These are phyloP conservation scores for Bovichtus variegatus DNA, from an alignment of 2,797 vertebrate species.

Conservation along the genomic window DNA sequence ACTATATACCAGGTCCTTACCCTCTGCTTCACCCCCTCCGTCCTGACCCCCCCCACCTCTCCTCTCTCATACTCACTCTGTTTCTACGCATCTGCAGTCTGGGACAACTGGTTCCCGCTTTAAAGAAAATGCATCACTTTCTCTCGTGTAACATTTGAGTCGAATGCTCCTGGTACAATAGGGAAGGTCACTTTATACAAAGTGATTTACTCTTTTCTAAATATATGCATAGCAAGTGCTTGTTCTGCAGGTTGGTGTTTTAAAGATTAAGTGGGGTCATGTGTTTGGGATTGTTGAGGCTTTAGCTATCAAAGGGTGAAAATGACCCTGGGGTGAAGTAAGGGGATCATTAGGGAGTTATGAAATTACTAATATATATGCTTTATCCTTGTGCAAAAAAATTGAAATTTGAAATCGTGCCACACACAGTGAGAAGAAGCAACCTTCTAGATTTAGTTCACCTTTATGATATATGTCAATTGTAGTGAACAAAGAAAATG, in stretches of 20 bases:
- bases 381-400: not conserved
- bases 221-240: slow-evolving; percentile 51
- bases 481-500: not conserved
- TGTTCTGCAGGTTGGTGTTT: slow-evolving; percentile 66
- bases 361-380: slow-evolving; percentile 18
- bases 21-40: slow-evolving; percentile 36
- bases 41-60: slow-evolving; percentile 16
- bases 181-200: slow-evolving; percentile 8
- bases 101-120: not conserved
- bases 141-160: not conserved
- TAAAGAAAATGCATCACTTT: not conserved
- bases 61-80: slow-evolving; percentile 17
- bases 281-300: slow-evolving; percentile 83
- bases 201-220: slow-evolving; percentile 30
- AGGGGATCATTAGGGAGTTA: slow-evolving; percentile 43
- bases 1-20: slow-evolving; percentile 57
- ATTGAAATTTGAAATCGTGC: not conserved
- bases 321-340: slow-evolving; percentile 54
- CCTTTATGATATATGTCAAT: not conserved
- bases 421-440: not conserved
- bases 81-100: slow-evolving; percentile 23
- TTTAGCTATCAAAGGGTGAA: slow-evolving; percentile 78
- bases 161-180: not conserved
- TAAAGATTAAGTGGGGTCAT: slow-evolving; percentile 83
- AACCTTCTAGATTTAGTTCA: not conserved